phyloP scores from a whole-genome alignment of 2,797 vertebrate genomes.

The Clamator glandarius region DNA sequence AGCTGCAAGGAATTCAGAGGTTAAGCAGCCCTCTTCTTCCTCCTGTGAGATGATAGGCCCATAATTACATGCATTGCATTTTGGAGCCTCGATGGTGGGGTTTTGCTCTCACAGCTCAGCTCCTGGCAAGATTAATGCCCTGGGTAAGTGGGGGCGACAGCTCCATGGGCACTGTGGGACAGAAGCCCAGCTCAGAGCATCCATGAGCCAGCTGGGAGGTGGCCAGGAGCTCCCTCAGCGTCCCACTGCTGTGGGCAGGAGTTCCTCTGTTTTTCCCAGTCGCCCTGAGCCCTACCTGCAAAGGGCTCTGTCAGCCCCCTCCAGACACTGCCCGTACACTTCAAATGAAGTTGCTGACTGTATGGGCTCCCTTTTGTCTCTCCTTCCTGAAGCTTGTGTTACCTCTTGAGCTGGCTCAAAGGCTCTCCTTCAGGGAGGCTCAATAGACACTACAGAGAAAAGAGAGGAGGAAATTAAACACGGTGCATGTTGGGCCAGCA shows the following conservation, averaged over 20 bases:
- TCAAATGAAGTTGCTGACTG: neutral
- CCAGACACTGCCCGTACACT: neutral
- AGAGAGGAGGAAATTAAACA: conserved; percentile 55
- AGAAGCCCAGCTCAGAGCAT: neutral
- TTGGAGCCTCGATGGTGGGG: neutral
- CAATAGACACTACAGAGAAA: neutral
- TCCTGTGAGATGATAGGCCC: neutral
- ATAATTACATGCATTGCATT: neutral
- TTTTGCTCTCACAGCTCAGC: neutral
- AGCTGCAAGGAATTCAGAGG: neutral
- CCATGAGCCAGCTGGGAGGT: neutral
- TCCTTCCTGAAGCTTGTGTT: neutral
- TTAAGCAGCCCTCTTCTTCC: neutral
- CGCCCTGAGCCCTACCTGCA: neutral
- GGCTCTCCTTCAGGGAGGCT: conserved; percentile 31
- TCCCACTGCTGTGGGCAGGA: neutral
- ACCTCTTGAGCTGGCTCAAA: neutral
- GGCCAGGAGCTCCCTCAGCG: neutral
- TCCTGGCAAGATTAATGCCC: neutral
- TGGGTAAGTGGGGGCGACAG: neutral
- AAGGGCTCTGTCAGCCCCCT: neutral
- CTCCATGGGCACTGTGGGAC: neutral
- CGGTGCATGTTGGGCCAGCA: neutral
- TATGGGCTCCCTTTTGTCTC: neutral
- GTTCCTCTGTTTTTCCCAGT: neutral